Conservation (phyloP, 2,113 vertebrate genomes). For the Psophia crepitans region DNA sequence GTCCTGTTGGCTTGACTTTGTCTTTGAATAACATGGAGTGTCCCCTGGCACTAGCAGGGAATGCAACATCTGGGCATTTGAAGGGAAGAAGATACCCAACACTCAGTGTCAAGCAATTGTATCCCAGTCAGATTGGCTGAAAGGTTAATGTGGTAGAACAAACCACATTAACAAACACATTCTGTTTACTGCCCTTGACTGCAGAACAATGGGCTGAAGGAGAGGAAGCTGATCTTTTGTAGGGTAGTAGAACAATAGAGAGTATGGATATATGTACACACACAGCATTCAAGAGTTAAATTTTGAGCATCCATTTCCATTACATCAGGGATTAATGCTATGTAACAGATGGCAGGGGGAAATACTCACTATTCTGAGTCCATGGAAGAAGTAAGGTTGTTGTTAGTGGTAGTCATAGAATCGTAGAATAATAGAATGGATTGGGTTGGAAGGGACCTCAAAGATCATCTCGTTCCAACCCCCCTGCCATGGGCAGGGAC, state of each 20-base stretch:
- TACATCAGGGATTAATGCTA: not conserved
- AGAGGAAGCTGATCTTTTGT: not conserved
- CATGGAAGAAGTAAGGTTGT: not conserved
- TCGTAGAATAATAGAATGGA: too few species aligned
- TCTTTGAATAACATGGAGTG: not conserved
- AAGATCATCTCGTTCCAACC: too few species aligned
- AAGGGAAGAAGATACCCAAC: not conserved
- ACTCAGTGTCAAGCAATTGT: not conserved
- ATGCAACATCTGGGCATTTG: not conserved
- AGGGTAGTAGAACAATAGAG: not conserved
- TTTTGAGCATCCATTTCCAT: not conserved
- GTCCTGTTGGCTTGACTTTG: not conserved
- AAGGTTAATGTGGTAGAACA: not conserved
- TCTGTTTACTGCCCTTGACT: not conserved
- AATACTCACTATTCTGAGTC: not conserved
- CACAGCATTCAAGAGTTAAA: not conserved
- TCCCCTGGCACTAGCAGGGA: not conserved
- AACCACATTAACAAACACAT: too few species aligned
- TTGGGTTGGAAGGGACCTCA: too few species aligned
- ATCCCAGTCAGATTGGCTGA: not conserved
- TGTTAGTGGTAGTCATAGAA: not conserved
- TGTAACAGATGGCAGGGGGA: not conserved
- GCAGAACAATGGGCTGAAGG: not conserved
- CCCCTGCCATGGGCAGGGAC: too few species aligned
- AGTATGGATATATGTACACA: not conserved